These are phyloP conservation scores for Drosophila truncata DNA, from an alignment of 1,140 invertebrate species.

Conservation along the genomic window DNA sequence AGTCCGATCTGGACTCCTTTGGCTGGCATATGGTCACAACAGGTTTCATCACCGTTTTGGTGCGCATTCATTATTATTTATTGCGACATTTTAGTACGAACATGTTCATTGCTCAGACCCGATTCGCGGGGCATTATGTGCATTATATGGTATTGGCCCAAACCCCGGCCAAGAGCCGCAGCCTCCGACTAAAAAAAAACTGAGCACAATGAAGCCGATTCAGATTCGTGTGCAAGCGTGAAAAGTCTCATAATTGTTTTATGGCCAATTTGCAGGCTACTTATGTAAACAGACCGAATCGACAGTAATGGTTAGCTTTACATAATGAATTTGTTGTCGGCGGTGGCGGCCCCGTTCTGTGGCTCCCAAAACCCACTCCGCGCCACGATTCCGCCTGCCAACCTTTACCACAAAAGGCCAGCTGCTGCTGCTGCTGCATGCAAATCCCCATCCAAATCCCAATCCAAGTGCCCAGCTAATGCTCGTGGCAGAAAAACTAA, in stretches of 20 bases:
- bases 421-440: constrained; percentile 54
- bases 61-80: constrained; percentile 78
- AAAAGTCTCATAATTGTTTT: constrained; percentile 76
- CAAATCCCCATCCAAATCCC: constrained; percentile 58
- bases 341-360: constrained; percentile 46
- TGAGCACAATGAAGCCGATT: constrained; percentile 43
- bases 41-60: constrained; percentile 74
- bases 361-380: constrained; percentile 9
- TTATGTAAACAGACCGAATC: constrained; percentile 69
- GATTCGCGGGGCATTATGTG: constrained; percentile 44
- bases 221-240: constrained; percentile 61
- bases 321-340: constrained; percentile 65
- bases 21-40: constrained; percentile 70
- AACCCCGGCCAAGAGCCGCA: constrained; percentile 21
- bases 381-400: constrained; percentile 52
- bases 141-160: constrained; percentile 35
- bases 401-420: constrained; percentile 74
- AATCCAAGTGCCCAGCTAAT: constrained; percentile 20
- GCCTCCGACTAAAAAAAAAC: constrained; percentile 12
- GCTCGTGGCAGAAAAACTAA: constrained; percentile 44
- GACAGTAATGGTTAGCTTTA: constrained; percentile 63
- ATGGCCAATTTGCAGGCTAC: constrained; percentile 69
- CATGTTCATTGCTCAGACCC: constrained; percentile 65
- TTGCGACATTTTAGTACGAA: constrained; percentile 70
- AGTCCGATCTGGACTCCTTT: constrained; percentile 40